Evolutionary conservation across 2,888 invertebrate genomes (phyloP).

Genomic region (Dryobotodes eremita): DNA sequence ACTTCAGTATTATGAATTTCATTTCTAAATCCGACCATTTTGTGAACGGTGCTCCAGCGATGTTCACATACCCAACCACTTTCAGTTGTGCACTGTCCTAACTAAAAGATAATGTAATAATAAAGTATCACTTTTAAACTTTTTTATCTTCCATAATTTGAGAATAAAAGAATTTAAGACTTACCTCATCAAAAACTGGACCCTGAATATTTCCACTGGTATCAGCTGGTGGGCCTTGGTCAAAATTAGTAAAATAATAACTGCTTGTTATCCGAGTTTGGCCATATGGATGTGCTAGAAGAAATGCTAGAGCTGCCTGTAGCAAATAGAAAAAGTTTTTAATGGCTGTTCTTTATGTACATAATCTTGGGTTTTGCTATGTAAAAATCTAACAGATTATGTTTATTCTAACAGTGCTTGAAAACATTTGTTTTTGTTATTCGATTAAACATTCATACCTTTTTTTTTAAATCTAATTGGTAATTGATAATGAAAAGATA

Average conservation of each 20-base stretch:
- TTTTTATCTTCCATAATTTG: neutral
- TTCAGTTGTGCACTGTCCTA: conserved; percentile 1
- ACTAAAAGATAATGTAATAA: neutral
- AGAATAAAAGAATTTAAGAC: neutral
- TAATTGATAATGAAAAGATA: neutral
- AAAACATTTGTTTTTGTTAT: neutral
- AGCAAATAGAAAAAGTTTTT: neutral
- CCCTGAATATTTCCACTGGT: conserved; percentile 90
- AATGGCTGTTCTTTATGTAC: neutral
- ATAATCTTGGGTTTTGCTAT: neutral
- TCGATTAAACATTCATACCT: neutral
- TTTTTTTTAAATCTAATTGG: neutral
- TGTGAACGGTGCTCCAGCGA: conserved; percentile 94
- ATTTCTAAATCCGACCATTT: conserved; percentile 90
- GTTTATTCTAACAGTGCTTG: neutral
- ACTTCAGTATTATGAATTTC: conserved; percentile 88
- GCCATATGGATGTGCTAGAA: conserved; percentile 95
- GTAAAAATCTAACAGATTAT: neutral
- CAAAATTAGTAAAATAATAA: conserved; percentile 91
- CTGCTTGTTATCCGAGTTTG: conserved; percentile 96
- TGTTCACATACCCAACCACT: conserved; percentile 92
- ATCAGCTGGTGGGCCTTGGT: conserved; percentile 93
- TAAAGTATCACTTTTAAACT: neutral
- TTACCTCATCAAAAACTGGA: conserved; percentile 90
- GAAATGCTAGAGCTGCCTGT: conserved; percentile 94